A percentile compares a stretch with the other conserved stretches of the same genome.
These are phyloP conservation scores for Xylocopa sonorina DNA, from an alignment of 1,140 invertebrate genomes.

Conservation along the genomic window DNA sequence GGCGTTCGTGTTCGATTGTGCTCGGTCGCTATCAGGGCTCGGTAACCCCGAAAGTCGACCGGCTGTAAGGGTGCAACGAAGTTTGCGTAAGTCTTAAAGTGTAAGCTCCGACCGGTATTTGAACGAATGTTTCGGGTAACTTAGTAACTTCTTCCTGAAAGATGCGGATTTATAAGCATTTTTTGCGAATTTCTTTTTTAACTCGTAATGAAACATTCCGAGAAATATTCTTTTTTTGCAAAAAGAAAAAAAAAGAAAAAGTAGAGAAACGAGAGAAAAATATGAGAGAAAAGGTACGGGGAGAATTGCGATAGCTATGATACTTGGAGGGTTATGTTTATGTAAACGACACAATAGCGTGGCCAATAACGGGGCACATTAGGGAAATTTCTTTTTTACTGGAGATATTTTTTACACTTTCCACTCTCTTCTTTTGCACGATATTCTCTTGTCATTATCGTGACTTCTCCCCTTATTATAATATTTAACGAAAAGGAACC, in stretches of 20 bases:
- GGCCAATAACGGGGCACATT: neutral
- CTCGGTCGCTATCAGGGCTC: neutral
- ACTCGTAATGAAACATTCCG: too few relatives aligned
- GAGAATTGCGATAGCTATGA: neutral
- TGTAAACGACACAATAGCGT: neutral
- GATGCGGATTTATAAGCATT: too few relatives aligned
- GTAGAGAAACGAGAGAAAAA: neutral
- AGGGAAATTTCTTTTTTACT: neutral
- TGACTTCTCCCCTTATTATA: neutral
- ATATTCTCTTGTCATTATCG: neutral
- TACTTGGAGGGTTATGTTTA: neutral
- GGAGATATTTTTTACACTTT: neutral
- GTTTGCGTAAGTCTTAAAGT: constrained; percentile 24
- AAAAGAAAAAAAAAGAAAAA: too few relatives aligned
- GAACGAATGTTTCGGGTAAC: neutral
- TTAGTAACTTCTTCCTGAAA: too few relatives aligned
- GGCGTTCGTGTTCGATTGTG: constrained; percentile 2
- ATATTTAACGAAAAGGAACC: too few relatives aligned
- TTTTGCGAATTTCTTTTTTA: too few relatives aligned
- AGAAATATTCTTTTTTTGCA: too few relatives aligned
- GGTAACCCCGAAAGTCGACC: neutral
- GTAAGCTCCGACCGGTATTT: neutral
- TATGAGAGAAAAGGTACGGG: neutral
- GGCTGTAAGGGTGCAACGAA: neutral
- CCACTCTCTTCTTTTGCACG: neutral